phyloP scores from a whole-genome alignment of 2,888 invertebrate species.

The Pomacea canaliculata region DNA sequence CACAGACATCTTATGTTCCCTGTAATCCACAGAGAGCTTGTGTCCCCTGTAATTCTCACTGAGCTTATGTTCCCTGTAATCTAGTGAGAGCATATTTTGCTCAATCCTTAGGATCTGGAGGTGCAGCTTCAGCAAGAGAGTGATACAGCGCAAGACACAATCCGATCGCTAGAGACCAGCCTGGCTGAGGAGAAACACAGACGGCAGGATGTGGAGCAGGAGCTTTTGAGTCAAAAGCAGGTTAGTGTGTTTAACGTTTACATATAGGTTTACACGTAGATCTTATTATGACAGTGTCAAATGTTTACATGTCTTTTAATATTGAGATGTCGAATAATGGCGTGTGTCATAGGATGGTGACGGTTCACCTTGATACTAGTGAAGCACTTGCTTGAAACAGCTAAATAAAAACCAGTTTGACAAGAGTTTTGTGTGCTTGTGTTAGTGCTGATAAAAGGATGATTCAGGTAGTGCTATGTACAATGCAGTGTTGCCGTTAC shows the following conservation, averaged over 20 bases:
- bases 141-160: slow-evolving; percentile 68
- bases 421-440: too few relatives aligned
- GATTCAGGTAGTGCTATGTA: too few relatives aligned
- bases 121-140: slow-evolving; percentile 71
- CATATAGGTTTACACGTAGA: background rate
- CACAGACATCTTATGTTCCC: too few relatives aligned
- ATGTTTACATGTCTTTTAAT: background rate
- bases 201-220: slow-evolving; percentile 70
- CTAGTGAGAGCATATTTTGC: too few relatives aligned
- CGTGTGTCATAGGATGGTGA: background rate
- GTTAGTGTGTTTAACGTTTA: slow-evolving; percentile 46
- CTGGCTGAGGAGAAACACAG: slow-evolving; percentile 69
- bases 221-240: slow-evolving; percentile 70
- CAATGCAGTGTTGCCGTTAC: background rate
- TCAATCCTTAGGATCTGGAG: slow-evolving; percentile 68
- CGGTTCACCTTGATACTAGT: background rate
- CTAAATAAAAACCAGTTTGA: too few relatives aligned
- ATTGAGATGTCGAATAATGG: background rate
- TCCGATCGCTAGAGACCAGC: slow-evolving; percentile 72
- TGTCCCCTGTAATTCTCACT: too few relatives aligned
- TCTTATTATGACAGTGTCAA: background rate
- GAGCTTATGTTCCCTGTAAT: too few relatives aligned
- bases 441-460: too few relatives aligned
- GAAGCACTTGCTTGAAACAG: too few relatives aligned
- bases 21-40: too few relatives aligned